phyloP scores from a whole-genome alignment of 2,797 vertebrate species.

The Sylvia borin region DNA sequence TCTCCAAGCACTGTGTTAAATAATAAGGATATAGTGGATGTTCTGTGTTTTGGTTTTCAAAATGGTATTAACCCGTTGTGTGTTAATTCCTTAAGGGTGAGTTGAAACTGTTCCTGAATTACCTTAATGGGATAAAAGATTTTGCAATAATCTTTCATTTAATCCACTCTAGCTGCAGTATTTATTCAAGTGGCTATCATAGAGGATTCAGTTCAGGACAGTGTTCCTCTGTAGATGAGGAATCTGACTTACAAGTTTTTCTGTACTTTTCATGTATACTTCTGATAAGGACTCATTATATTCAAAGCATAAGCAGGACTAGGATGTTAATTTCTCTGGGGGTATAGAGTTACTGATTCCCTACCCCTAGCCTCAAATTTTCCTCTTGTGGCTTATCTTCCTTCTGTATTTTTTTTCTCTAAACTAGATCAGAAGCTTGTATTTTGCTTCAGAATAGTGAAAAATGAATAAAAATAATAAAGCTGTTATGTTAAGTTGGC shows the following conservation, averaged over 20 bases:
- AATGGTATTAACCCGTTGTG: constrained; percentile 14
- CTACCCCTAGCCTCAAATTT: neutral
- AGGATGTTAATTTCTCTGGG: neutral
- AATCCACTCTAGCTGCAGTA: neutral
- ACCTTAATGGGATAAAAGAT: neutral
- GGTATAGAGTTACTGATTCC: neutral
- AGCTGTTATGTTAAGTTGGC: neutral
- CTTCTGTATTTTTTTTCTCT: neutral
- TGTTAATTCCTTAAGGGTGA: neutral
- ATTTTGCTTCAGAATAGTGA: neutral
- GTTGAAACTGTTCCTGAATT: neutral
- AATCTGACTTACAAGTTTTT: neutral
- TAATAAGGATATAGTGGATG: neutral
- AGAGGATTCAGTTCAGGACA: neutral
- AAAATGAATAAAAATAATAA: neutral
- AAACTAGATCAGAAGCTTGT: neutral
- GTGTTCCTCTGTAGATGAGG: neutral
- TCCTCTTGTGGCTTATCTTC: neutral
- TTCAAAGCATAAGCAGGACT: neutral
- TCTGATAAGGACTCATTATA: neutral
- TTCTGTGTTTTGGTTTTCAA: neutral
- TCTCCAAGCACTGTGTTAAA: constrained; percentile 9
- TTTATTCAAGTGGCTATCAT: neutral
- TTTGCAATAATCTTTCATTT: neutral
- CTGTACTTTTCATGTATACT: neutral